These are phyloP conservation scores for Erythrocercus mccallii DNA, from an alignment of 2,113 vertebrate genomes.

Conservation along the genomic window DNA sequence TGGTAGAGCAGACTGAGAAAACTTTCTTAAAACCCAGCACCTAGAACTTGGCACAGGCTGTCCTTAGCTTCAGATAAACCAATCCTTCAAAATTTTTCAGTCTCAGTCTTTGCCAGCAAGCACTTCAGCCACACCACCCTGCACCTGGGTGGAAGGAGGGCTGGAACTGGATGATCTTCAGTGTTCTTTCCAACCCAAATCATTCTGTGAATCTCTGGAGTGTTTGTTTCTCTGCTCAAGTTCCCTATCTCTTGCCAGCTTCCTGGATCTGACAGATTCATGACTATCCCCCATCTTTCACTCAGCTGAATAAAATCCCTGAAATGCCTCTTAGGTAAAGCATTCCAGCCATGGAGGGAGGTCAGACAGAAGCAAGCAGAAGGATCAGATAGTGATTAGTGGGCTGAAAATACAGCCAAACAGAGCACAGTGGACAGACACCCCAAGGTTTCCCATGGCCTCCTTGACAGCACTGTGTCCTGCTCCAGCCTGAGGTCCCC, in stretches of 20 bases:
- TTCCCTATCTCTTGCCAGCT: neutral
- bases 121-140: neutral
- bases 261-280: neutral
- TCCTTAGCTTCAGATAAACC: neutral
- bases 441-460: rapidly evolving
- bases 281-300: neutral
- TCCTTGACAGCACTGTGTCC: rapidly evolving
- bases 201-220: neutral
- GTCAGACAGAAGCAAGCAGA: neutral
- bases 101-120: neutral
- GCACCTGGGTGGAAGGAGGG: neutral
- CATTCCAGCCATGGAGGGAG: rapidly evolving
- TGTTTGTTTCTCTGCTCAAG: neutral
- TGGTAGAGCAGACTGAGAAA: neutral
- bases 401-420: neutral
- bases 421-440: neutral
- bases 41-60: neutral
- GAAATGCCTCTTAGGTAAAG: neutral
- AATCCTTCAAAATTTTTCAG: neutral
- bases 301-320: neutral
- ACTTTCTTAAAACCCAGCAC: neutral
- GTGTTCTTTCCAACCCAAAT: neutral
- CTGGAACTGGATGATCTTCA: neutral
- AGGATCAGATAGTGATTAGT: neutral
- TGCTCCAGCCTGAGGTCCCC: neutral